phyloP scores from a whole-genome alignment of 2,888 invertebrate species.

The Amblyjoppa proteus region DNA sequence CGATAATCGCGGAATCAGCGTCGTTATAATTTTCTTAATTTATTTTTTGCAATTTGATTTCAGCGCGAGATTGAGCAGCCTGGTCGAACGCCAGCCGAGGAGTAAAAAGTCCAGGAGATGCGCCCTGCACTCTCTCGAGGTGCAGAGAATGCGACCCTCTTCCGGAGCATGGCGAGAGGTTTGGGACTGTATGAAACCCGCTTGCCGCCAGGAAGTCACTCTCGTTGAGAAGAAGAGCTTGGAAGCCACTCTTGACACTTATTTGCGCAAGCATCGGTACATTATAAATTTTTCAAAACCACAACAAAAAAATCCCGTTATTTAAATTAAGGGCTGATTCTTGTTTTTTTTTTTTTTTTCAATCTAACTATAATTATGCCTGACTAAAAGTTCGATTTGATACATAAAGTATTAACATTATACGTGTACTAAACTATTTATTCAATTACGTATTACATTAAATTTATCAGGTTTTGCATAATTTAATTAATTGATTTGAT shows the following conservation, averaged over 20 bases:
- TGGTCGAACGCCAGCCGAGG: conserved; percentile 92
- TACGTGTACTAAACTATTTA: too few species aligned
- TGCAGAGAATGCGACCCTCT: conserved; percentile 91
- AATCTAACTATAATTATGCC: too few species aligned
- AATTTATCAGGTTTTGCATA: too few species aligned
- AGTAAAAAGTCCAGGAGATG: conserved; percentile 96
- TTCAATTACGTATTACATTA: too few species aligned
- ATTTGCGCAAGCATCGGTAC: conserved; percentile 94
- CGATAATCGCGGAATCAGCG: too few species aligned
- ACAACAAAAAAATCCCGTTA: too few species aligned
- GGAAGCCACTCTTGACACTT: conserved; percentile 94
- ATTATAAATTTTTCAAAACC: conserved; percentile 34
- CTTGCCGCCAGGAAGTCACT: conserved; percentile 94
- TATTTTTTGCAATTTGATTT: background rate
- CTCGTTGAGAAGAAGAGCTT: conserved; percentile 94
- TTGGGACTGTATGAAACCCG: conserved; percentile 93
- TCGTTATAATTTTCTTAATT: background rate
- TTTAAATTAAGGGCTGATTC: background rate
- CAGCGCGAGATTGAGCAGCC: conserved; percentile 91
- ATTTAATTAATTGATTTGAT: too few species aligned
- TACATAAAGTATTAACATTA: too few species aligned
- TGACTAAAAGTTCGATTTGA: too few species aligned
- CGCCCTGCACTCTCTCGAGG: conserved; percentile 95
- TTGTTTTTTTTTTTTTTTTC: too few species aligned
- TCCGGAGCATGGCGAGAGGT: conserved; percentile 92